A percentile compares a stretch with the other conserved stretches of the same genome.
These are phyloP conservation scores for Steinernema hermaphroditum DNA, from an alignment of 2,888 invertebrate species.

Conservation along the genomic window DNA sequence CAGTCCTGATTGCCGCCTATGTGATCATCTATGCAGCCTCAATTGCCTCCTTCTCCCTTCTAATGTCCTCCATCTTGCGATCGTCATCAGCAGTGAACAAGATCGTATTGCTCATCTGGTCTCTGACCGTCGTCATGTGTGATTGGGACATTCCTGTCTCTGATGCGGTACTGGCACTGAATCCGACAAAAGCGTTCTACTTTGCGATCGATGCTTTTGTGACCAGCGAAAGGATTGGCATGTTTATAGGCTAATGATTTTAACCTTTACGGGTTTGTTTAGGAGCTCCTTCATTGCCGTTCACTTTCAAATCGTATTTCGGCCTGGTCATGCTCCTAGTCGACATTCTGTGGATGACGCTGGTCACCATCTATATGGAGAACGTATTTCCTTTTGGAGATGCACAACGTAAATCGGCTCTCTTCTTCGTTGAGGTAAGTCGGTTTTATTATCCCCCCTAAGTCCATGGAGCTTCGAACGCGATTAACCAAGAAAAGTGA, in stretches of 20 bases:
- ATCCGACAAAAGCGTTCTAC: constrained; percentile 51
- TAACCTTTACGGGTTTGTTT: no score
- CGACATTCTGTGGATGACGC: constrained; percentile 47
- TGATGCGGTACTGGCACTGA: constrained; percentile 47
- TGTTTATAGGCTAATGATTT: no score
- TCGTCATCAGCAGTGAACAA: background rate
- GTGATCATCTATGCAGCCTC: constrained; percentile 37
- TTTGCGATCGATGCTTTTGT: constrained; percentile 48
- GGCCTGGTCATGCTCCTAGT: constrained; percentile 59
- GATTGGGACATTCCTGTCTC: constrained; percentile 34
- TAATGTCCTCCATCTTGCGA: background rate
- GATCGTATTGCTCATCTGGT: background rate
- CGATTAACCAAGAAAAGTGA: no score
- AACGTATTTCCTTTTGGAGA: constrained; percentile 49
- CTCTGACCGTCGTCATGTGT: background rate
- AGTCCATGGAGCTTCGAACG: no score
- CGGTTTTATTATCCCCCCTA: no score
- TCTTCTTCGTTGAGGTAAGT: constrained; percentile 42
- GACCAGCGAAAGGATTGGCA: constrained; percentile 52
- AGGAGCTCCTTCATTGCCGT: background rate
- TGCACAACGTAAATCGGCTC: constrained; percentile 39
- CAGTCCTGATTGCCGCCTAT: constrained; percentile 37
- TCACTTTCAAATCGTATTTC: no score
- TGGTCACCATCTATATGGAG: constrained; percentile 46
- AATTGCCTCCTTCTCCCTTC: constrained; percentile 1